Evolutionary conservation across 2,113 vertebrate species (phyloP), one percentile per base, ranked within the genome.

Genomic region (Corydoras sp.): DNA sequence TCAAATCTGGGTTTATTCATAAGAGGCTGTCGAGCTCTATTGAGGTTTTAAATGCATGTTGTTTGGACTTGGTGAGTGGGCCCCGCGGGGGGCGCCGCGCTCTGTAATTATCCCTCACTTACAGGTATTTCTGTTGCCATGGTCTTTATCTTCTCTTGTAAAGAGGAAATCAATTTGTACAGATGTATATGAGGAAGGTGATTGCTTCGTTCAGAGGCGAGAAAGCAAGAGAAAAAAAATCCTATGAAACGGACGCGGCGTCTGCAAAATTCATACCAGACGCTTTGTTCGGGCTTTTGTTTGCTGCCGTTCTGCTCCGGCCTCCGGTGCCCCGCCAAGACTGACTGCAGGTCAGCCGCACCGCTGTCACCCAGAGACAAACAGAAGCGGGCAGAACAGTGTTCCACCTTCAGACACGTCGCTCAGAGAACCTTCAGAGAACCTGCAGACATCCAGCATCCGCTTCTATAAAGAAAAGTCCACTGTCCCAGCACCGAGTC

Each of bases 111-210:
- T 88, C 79, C 84, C 82, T 83, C 86, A 88, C 89, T 90, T 89
- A 89, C 86, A 88, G 88, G 89, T 89, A 89, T 88, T 87, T 87
- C 85, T 88, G 84, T 87, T 82, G 85, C 85, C 83, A 82, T 83
- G 82, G 84, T 84, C 87, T 86, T 89, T 87, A 87, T 89, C 85
- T 84, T 86, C 81, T 80, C 85, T 67, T 61, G 58, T 67, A 68
- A 55, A 60, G 12, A 61, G 48, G 54, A 67, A 58, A 63, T 71
- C 88, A 89, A 88, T 89, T 88, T 90, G 83, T 84, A 81, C 83
- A 86, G 81, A 86, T 87, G 85, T 86, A 86, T 88, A 88, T 87
- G 85, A 86, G 83, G 71, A 69, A 72, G 78, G 74, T 80, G 73
- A 77, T 80, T 77, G 79, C 76, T 69, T 80, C 62, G 65, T 74